Evolutionary conservation across 2,888 invertebrate species (phyloP).

Genomic region (Cryptus viduatorius): DNA sequence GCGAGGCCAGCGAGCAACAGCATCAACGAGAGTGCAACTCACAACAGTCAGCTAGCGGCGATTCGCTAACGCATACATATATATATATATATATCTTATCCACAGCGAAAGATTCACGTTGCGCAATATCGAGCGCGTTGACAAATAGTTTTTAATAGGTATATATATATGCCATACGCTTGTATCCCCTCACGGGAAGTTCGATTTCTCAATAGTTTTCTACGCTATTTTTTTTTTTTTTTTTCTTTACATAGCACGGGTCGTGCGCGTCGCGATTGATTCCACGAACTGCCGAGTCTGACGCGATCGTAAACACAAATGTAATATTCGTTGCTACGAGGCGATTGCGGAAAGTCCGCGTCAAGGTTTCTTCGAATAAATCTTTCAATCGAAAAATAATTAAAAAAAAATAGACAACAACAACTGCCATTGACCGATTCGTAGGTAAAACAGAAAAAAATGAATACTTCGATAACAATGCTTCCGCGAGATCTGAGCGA

Average conservation of each 20-base stretch:
- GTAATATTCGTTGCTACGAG: neutral
- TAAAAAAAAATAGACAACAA: too few species aligned
- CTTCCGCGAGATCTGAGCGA: neutral
- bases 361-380: conserved; percentile 8
- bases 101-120: conserved; percentile 35
- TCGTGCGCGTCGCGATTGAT: conserved; percentile 9
- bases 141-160: conserved; percentile 71
- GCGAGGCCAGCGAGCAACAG: conserved; percentile 42
- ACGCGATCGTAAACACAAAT: conserved; percentile 34
- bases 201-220: conserved; percentile 63
- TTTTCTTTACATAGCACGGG: neutral
- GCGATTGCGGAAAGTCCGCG: conserved; percentile 13
- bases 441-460: neutral
- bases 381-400: too few species aligned
- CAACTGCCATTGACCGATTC: neutral
- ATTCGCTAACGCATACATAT: conserved; percentile 29
- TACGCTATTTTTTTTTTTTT: conserved; percentile 41
- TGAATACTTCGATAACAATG: neutral
- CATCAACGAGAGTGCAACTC: conserved; percentile 25
- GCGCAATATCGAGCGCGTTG: conserved; percentile 68
- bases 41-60: conserved; percentile 21
- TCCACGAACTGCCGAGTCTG: conserved; percentile 15
- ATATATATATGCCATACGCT: conserved; percentile 21
- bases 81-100: neutral
- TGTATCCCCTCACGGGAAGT: conserved; percentile 53